Evolutionary conservation across 2,113 vertebrate genomes (phyloP).

Genomic region (Chloroceryle aenea): DNA sequence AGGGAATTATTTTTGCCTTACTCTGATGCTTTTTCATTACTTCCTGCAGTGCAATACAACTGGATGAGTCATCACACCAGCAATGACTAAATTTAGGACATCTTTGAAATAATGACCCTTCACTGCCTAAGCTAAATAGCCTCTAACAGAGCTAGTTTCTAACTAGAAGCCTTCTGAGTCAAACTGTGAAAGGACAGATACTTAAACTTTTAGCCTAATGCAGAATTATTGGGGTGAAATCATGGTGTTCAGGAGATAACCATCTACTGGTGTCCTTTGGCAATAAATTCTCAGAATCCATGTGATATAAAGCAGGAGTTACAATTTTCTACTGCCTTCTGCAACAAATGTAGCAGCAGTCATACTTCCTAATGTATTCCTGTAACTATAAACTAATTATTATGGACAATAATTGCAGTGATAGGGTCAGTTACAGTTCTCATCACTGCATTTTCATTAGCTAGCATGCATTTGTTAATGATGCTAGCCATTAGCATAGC

Average conservation of each 20-base stretch:
- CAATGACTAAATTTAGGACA: constrained; percentile 33
- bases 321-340: not conserved
- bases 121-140: not conserved
- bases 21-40: not conserved
- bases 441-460: not conserved
- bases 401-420: constrained; percentile 1
- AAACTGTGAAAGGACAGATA: not conserved
- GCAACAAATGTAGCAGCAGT: not conserved
- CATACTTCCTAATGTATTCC: not conserved
- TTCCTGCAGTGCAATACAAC: not conserved
- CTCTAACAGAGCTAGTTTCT: not conserved
- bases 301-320: not conserved
- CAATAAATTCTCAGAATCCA: not conserved
- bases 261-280: not conserved
- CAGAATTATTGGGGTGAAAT: not conserved
- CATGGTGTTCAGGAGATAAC: not conserved
- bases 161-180: not conserved
- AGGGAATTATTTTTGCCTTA: not conserved
- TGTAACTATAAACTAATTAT: constrained; percentile 9
- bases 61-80: constrained; percentile 16
- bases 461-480: not conserved
- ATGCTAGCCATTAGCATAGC: not conserved
- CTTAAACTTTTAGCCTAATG: not conserved
- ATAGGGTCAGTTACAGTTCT: not conserved
- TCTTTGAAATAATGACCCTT: constrained; percentile 12